Evolutionary conservation across 2,888 invertebrate genomes (phyloP).

Genomic region (Macrophya alboannulata): DNA sequence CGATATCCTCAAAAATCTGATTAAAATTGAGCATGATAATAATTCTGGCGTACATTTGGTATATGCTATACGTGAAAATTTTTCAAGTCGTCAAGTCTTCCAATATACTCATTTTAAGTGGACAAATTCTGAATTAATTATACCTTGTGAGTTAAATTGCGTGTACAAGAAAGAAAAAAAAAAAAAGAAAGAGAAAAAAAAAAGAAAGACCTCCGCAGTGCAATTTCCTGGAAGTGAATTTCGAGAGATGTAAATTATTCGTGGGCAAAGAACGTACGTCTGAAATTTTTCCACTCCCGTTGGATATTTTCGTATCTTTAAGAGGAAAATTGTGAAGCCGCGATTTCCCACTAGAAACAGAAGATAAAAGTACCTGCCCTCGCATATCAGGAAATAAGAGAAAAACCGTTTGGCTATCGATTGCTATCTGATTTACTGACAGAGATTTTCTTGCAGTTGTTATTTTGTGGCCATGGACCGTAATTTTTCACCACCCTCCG

Average conservation of each 20-base stretch:
- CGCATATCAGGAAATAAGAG: background rate
- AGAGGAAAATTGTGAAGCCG: background rate
- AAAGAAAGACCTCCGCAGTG: background rate
- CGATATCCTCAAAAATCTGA: background rate
- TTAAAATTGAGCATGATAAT: background rate
- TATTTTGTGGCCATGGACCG: constrained; percentile 63
- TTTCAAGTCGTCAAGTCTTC: background rate
- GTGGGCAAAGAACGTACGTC: background rate
- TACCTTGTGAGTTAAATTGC: too few species aligned
- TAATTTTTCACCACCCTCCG: constrained; percentile 62
- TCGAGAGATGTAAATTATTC: constrained; percentile 22
- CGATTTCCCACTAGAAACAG: constrained; percentile 1
- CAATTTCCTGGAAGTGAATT: background rate
- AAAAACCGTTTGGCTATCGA: constrained; percentile 56
- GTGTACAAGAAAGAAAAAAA: too few species aligned
- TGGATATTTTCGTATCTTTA: constrained; percentile 28
- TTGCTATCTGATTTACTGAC: constrained; percentile 64
- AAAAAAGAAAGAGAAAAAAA: too few species aligned
- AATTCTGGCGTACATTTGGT: background rate
- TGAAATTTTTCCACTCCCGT: background rate
- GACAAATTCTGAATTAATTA: background rate
- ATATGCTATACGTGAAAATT: background rate
- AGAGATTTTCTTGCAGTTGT: constrained; percentile 62
- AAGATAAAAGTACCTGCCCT: constrained; percentile 44
- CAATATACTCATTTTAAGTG: background rate